Conservation (phyloP, 2,797 vertebrate genomes). For the Sarcophilus harrisii region DNA sequence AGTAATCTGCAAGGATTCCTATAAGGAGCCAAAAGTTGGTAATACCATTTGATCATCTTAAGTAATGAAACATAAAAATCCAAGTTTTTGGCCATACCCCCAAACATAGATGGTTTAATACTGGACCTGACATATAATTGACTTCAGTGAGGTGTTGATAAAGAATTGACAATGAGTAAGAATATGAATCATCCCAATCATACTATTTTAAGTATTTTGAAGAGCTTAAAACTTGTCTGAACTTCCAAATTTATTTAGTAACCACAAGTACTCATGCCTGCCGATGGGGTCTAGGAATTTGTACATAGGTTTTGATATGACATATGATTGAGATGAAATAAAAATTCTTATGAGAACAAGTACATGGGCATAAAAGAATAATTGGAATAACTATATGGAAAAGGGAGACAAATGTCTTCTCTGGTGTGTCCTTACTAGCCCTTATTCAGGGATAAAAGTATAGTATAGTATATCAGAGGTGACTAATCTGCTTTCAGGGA, state of each 20-base stretch:
- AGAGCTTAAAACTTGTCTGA: neutral
- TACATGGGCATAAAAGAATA: neutral
- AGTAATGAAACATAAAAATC: neutral
- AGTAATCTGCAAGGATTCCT: neutral
- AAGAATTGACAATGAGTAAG: neutral
- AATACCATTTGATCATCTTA: neutral
- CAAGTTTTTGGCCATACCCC: neutral
- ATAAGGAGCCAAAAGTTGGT: neutral
- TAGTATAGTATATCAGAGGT: neutral
- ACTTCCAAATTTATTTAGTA: too few relatives aligned
- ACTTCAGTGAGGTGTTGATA: neutral
- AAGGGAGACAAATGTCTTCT: neutral
- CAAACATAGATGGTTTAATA: neutral
- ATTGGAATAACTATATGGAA: neutral
- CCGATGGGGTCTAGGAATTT: neutral
- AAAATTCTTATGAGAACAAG: neutral
- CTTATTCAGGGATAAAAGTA: neutral
- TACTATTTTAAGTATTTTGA: neutral
- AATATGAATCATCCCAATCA: neutral
- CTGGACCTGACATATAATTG: neutral
- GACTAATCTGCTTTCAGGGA: neutral
- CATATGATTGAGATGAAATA: neutral
- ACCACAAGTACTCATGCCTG: neutral
- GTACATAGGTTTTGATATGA: neutral
- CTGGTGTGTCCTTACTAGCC: neutral